A percentile compares a stretch with the other conserved stretches of the same genome.
Evolutionary conservation across 2,888 invertebrate genomes (phyloP).

Genomic region (Drosophila borborema): DNA sequence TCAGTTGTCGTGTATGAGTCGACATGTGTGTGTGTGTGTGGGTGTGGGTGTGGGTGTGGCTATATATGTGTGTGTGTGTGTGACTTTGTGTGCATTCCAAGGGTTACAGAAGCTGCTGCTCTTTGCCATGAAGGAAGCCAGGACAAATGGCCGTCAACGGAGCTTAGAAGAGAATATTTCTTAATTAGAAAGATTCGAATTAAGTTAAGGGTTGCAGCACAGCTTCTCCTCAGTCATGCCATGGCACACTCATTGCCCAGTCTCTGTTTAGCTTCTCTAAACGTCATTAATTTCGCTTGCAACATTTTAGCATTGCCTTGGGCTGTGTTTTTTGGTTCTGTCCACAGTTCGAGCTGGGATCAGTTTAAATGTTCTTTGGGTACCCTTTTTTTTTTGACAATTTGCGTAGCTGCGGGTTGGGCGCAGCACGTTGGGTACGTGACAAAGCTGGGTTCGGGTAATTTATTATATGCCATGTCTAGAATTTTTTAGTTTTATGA

Average conservation of each 20-base stretch:
- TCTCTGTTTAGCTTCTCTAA: constrained; percentile 48
- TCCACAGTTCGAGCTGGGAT: constrained; percentile 6
- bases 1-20: constrained; percentile 16
- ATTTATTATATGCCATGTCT: constrained; percentile 74
- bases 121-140: constrained; percentile 38
- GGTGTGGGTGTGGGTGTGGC: constrained; percentile 1
- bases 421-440: constrained; percentile 52
- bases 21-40: not conserved
- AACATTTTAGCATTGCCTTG: constrained; percentile 65
- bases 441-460: constrained; percentile 74
- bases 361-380: constrained; percentile 35
- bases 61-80: constrained; percentile 22
- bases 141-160: constrained; percentile 59
- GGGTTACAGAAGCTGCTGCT: constrained; percentile 64
- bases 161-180: constrained; percentile 71
- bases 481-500: constrained; percentile 77
- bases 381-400: constrained; percentile 67
- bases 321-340: constrained; percentile 49
- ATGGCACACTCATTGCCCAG: not conserved
- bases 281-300: constrained; percentile 77
- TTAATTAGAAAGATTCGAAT: constrained; percentile 78
- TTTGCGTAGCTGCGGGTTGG: constrained; percentile 34
- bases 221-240: not conserved
- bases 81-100: constrained; percentile 23
- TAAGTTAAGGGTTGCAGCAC: constrained; percentile 64